Base-by-base conservation (phyloP, 1,140 invertebrate species). In the Mactra quadrangularis region DNA sequence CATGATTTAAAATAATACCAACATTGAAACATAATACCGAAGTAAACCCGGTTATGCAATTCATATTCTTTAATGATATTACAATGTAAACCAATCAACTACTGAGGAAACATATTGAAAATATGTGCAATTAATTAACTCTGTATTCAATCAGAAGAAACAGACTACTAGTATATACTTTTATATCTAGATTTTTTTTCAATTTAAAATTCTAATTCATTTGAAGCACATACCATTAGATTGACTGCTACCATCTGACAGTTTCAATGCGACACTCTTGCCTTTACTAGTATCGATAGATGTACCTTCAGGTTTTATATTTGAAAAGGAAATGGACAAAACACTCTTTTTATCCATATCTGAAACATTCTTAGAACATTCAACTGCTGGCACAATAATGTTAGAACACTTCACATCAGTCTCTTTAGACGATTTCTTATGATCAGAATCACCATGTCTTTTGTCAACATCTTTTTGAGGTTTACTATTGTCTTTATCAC, bases 331-430 rank as follows among this genome's bases (percentile, higher is more conserved):
- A 22, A 59, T 59, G 0, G 71, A 53, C 19, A 27, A 38, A 17
- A 38, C 35, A 15, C 25, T 27, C n/a, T 52, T 76, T 33, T 62
- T 76, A 29, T 76, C 27, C 19, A 50, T 60, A 27, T 29, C 53
- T 35, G 71, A 45, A 25, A 57, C n/a, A 17, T n/a, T 25, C 27
- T 52, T 50, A n/a, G 41, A 6, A 57, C 53, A 57, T 75, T 11
- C 27, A 31, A 33, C 60, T 17, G 33, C 6, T 15, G 38, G 38
- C 15, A 7, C 6, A 41, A 41, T 41, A 41, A 41, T 6, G 38
- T 15, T 15, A 7, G 38, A 6, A 7, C 15, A 15, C 19, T n/a
- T 55, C 19, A 4, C 25, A 55, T n/a, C 53, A 55, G 19, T 19
- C 29, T 7, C 15, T 15, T 27, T 33, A 33, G 15, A 29, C 9